phyloP scores from a whole-genome alignment of 2,797 vertebrate species.

The Adelosebastes latens region DNA sequence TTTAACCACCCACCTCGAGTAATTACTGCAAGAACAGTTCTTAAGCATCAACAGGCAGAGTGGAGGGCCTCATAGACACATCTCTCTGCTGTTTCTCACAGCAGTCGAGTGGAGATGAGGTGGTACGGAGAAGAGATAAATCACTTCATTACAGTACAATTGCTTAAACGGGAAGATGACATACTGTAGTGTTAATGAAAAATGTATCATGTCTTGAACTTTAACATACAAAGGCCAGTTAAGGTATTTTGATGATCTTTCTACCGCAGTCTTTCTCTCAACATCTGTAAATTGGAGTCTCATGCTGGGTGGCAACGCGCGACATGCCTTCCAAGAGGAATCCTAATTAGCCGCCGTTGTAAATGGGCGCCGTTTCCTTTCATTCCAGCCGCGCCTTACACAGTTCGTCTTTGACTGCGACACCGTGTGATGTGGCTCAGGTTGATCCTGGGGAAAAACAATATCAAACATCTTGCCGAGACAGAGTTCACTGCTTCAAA shows the following conservation, averaged over 20 bases:
- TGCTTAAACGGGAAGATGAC: not conserved
- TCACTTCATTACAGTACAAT: conserved; percentile 8
- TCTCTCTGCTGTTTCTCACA: not conserved
- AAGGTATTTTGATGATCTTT: not conserved
- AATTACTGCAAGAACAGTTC: conserved; percentile 29
- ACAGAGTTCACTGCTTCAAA: conserved; percentile 57
- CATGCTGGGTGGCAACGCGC: not conserved
- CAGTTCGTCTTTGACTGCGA: conserved; percentile 21
- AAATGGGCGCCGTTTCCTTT: conserved; percentile 32
- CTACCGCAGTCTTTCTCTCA: not conserved
- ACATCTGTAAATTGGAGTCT: not conserved
- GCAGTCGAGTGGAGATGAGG: not conserved
- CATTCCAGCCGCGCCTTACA: conserved; percentile 21
- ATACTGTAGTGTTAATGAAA: conserved; percentile 8
- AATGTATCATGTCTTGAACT: conserved; percentile 19
- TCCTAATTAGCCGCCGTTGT: conserved; percentile 54
- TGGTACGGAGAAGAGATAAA: conserved; percentile 15
- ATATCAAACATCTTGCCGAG: conserved; percentile 37
- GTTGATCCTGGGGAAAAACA: conserved; percentile 41
- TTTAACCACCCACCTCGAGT: conserved; percentile 9
- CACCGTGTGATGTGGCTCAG: conserved; percentile 32
- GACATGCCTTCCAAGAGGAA: conserved; percentile 17
- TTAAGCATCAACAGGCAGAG: conserved; percentile 1
- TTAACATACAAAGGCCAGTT: not conserved
- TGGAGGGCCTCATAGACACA: not conserved